Conservation (phyloP, 2,888 invertebrate species). For the Tetragonula carbonaria region DNA sequence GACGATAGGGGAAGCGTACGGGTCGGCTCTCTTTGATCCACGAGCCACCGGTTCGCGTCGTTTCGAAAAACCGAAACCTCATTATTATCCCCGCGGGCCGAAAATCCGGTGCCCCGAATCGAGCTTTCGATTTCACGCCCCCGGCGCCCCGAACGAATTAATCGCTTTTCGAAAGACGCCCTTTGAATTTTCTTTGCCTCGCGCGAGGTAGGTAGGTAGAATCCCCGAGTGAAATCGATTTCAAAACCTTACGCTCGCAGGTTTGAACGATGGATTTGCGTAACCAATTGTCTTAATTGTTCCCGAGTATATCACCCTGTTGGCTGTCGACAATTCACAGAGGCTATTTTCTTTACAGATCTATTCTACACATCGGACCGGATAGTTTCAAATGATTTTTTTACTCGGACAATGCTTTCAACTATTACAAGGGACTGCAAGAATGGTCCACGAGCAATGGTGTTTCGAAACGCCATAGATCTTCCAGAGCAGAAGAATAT, state of each 20-base stretch:
- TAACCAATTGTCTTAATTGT: slow-evolving; percentile 50
- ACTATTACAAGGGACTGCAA: neutral
- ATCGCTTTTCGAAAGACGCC: slow-evolving; percentile 63
- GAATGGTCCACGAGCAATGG: neutral
- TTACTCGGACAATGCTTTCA: neutral
- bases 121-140: slow-evolving; percentile 72
- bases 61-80: slow-evolving; percentile 70
- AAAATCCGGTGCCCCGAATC: slow-evolving; percentile 51
- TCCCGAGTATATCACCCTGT: neutral
- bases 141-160: slow-evolving; percentile 58
- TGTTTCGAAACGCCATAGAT: neutral
- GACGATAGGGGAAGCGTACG: slow-evolving; percentile 57
- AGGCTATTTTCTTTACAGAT: neutral
- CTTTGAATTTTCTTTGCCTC: slow-evolving; percentile 23
- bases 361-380: too few relatives aligned
- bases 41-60: slow-evolving; percentile 43
- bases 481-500: slow-evolving; percentile 3
- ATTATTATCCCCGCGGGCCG: slow-evolving; percentile 72
- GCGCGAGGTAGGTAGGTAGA: neutral
- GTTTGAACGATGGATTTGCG: slow-evolving; percentile 31
- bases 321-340: neutral
- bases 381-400: slow-evolving; percentile 21
- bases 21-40: slow-evolving; percentile 71
- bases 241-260: too few relatives aligned
- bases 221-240: slow-evolving; percentile 14